Base-by-base conservation (phyloP, 2,888 invertebrate genomes). In the Metalampra italica region DNA sequence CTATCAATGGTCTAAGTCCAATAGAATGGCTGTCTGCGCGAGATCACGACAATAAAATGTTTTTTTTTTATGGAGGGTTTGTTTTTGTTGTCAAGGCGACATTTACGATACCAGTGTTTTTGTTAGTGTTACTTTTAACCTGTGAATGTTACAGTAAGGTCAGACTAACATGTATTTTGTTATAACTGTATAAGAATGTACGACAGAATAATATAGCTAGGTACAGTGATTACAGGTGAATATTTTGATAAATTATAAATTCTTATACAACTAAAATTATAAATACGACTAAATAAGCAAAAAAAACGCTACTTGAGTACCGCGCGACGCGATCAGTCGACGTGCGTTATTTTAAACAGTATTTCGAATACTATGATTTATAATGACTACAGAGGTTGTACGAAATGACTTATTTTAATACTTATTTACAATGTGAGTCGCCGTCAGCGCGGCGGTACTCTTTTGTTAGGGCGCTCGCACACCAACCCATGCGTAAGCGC, bases 381-480 rank as follows among this genome's bases (percentile, higher is more conserved):
- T 55, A 59, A 65, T 71, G 74, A 76, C 77, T 72, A 76, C 59
- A 51, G 63, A 60, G 64, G 63, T 79, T 79, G 78, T 76, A 78
- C 79, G 71, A 73, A 68, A 68, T 68, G 63, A 75, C 75, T 78
- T 73, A 72, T 54, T 55, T 62, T 65, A 64, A 70, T 69, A 74
- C 59, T 67, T 66, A 71, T 66, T 68, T 68, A 61, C 56, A 63
- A 55, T 46, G 47, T 11, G 12, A 48, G 56, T 47, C 39, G 52
- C 58, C 9, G 39, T 41, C 47, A 7, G 14, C 14, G 36, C 34
- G 54, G 52, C 59, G 56, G 50, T 14, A 5, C 32, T 29, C 37
- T 2, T 8, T 7, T 5, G 12, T 5, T 32, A 43, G 15, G 8
- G n/a, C 9, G 3, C 22, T 22, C 5, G 22, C 22, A 22, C 5